phyloP scores from a whole-genome alignment of 1,140 invertebrate genomes.

The Acromyrmex heyeri region DNA sequence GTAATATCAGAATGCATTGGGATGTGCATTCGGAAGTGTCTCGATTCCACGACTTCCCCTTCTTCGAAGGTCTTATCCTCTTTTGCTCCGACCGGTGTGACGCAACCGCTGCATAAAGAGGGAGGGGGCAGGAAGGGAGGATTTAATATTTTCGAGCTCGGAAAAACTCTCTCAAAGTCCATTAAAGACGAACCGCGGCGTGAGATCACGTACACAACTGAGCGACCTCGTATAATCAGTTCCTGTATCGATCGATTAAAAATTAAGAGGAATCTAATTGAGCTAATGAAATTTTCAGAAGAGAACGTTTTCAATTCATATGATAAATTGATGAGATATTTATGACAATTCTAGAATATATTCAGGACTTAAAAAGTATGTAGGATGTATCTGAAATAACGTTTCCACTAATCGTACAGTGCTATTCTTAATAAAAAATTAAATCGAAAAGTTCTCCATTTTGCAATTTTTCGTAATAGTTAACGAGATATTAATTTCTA shows the following conservation, averaged over 20 bases:
- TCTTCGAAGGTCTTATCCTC: slow-evolving; percentile 36
- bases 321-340: slow-evolving; percentile 9
- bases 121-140: not conserved
- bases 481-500: too few relatives aligned
- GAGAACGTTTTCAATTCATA: not conserved
- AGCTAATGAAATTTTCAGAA: not conserved
- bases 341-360: not conserved
- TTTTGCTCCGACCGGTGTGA: not conserved
- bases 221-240: not conserved
- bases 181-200: slow-evolving; percentile 34
- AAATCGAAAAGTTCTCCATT: too few relatives aligned
- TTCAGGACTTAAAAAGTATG: not conserved
- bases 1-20: slow-evolving; percentile 62
- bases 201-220: not conserved
- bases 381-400: too few relatives aligned
- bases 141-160: slow-evolving; percentile 55
- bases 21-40: slow-evolving; percentile 59
- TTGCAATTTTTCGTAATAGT: too few relatives aligned
- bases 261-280: slow-evolving; percentile 4
- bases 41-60: slow-evolving; percentile 38
- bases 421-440: too few relatives aligned
- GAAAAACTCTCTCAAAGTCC: slow-evolving; percentile 14
- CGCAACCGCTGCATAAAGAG: slow-evolving; percentile 31
- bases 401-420: too few relatives aligned
- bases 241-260: slow-evolving; percentile 8